Evolutionary conservation across 1,140 invertebrate genomes (phyloP).

Genomic region (Eurosta solidaginis): DNA sequence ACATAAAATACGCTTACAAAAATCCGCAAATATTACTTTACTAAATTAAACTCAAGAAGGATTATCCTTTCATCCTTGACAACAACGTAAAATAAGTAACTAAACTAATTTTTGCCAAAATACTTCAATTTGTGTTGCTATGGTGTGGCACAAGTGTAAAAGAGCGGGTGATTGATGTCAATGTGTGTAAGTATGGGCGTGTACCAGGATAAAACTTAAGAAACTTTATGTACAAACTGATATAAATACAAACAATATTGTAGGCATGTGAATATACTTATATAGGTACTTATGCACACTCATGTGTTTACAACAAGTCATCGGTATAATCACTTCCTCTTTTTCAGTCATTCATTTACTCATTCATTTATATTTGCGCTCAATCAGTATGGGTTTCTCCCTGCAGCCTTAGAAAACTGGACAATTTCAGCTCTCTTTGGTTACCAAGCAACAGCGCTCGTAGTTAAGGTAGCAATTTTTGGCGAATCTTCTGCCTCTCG

Average conservation of each 20-base stretch:
- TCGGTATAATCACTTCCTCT: not conserved
- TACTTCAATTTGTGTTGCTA: not conserved
- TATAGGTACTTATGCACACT: not conserved
- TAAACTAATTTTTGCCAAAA: slow-evolving; percentile 9
- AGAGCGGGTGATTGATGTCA: not conserved
- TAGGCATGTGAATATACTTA: too few relatives aligned
- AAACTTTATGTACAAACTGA: too few relatives aligned
- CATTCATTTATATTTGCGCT: not conserved
- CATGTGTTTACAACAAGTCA: not conserved
- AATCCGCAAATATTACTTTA: slow-evolving; percentile 25
- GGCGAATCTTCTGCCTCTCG: too few relatives aligned
- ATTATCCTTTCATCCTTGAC: slow-evolving; percentile 26
- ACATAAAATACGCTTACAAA: not conserved
- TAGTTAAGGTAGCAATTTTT: too few relatives aligned
- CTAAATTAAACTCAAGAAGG: slow-evolving; percentile 20
- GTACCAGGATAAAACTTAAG: not conserved
- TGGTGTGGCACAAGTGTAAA: not conserved
- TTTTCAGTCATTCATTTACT: not conserved
- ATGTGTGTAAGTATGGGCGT: not conserved
- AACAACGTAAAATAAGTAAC: slow-evolving; percentile 4
- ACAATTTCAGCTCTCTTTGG: not conserved
- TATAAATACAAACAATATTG: too few relatives aligned
- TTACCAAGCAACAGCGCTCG: too few relatives aligned
- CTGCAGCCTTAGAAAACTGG: too few relatives aligned
- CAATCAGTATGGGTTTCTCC: not conserved